Evolutionary conservation across 2,113 vertebrate genomes (phyloP).

Genomic region (Aix galericulata): DNA sequence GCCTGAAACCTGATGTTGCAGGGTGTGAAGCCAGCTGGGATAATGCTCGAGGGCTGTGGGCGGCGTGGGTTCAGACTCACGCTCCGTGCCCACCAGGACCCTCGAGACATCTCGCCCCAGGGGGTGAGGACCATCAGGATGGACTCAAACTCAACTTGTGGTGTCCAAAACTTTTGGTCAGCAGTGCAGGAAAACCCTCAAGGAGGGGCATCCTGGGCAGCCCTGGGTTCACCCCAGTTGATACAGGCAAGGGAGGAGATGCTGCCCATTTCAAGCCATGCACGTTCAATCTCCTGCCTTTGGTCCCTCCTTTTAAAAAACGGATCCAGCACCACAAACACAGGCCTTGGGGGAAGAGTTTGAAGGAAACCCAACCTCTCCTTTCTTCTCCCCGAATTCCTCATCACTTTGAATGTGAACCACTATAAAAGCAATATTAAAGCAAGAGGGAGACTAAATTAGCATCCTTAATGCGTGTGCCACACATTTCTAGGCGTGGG

Average conservation of each 20-base stretch:
- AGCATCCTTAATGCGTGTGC: not conserved
- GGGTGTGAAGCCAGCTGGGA: not conserved
- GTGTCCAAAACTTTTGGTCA: not conserved
- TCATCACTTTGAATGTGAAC: not conserved
- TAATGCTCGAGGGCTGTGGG: not conserved
- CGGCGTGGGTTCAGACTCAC: not conserved
- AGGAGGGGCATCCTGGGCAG: not conserved
- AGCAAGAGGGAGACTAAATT: not conserved
- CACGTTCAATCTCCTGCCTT: not conserved
- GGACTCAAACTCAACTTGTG: not conserved
- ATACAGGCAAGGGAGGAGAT: not conserved
- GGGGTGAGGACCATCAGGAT: not conserved
- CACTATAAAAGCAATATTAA: not conserved
- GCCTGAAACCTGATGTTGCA: not conserved
- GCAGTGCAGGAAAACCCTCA: not conserved
- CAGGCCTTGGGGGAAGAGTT: not conserved
- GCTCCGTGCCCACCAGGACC: not conserved
- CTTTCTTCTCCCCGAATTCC: not conserved
- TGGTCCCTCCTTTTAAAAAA: not conserved
- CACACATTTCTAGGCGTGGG: accelerated
- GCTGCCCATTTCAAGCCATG: not conserved
- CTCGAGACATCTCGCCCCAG: not conserved
- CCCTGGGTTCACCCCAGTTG: not conserved
- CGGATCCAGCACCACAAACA: accelerated
- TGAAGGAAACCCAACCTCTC: not conserved